Conservation (phyloP, 2,888 invertebrate genomes). For the Monoplex corrugatus region DNA sequence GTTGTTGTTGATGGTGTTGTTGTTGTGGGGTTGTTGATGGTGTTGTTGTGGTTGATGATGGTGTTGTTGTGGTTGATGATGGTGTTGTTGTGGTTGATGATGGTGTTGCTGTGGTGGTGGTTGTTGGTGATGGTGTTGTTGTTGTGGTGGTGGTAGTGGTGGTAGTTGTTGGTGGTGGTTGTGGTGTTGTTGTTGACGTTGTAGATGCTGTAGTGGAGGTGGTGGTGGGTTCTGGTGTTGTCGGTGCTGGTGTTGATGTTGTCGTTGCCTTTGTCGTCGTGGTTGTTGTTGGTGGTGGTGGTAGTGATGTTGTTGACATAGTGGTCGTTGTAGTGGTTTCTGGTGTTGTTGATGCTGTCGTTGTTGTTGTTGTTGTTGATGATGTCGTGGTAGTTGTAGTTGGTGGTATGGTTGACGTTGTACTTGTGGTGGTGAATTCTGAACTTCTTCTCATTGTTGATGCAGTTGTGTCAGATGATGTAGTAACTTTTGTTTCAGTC, state of each 20-base stretch:
- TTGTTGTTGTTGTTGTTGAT: background rate
- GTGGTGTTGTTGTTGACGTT: conserved; percentile 34
- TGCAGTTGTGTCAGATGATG: background rate
- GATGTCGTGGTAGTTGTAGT: background rate
- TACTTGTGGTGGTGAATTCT: background rate
- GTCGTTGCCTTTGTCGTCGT: background rate
- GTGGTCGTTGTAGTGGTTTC: conserved; percentile 50
- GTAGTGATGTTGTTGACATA: too few relatives aligned
- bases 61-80: background rate
- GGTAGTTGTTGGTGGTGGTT: background rate
- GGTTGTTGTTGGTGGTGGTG: too few relatives aligned
- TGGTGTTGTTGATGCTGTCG: conserved; percentile 67
- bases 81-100: background rate
- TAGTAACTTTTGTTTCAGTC: background rate
- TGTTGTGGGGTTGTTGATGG: background rate
- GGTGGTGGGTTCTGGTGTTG: too few relatives aligned
- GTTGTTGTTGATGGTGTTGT: background rate
- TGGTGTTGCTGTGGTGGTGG: background rate
- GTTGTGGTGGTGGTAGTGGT: background rate
- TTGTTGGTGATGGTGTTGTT: background rate
- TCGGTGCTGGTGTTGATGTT: background rate
- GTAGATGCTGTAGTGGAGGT: background rate
- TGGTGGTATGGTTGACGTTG: background rate
- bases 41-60: background rate
- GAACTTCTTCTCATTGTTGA: background rate